Conservation (phyloP, 2,113 vertebrate species). For the Bothrops jararaca region DNA sequence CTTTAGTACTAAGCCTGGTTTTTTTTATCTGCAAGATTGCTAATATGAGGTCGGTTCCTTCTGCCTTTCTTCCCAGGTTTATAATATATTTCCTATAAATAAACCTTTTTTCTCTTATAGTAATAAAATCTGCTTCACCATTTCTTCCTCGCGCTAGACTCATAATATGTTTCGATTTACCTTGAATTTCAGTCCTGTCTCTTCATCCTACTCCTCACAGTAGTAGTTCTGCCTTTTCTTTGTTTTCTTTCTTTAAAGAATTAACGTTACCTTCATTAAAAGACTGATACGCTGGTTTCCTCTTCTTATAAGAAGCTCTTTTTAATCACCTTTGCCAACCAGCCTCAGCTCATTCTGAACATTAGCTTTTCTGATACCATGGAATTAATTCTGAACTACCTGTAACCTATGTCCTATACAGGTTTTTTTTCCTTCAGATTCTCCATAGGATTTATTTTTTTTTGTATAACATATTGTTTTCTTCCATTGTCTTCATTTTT, state of each 20-base stretch:
- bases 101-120: background rate
- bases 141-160: background rate
- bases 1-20: background rate
- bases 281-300: background rate
- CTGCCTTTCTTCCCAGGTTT: background rate
- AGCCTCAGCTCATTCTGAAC: background rate
- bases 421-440: background rate
- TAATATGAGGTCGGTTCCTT: background rate
- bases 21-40: background rate
- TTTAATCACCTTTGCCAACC: background rate
- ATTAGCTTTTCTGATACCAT: background rate
- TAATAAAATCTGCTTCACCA: background rate
- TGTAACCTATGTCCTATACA: background rate
- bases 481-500: background rate
- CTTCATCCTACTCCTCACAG: background rate
- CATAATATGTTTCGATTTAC: background rate
- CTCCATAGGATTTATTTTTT: background rate
- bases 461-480: background rate
- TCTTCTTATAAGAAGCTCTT: background rate
- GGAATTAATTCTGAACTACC: background rate
- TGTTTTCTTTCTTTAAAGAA: background rate
- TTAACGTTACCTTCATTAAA: background rate
- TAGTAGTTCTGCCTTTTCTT: background rate
- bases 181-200: background rate
- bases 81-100: background rate